A percentile compares a stretch with the other conserved stretches of the same genome.
phyloP scores from a whole-genome alignment of 2,797 vertebrate genomes.

The Poeciliopsis infans region DNA sequence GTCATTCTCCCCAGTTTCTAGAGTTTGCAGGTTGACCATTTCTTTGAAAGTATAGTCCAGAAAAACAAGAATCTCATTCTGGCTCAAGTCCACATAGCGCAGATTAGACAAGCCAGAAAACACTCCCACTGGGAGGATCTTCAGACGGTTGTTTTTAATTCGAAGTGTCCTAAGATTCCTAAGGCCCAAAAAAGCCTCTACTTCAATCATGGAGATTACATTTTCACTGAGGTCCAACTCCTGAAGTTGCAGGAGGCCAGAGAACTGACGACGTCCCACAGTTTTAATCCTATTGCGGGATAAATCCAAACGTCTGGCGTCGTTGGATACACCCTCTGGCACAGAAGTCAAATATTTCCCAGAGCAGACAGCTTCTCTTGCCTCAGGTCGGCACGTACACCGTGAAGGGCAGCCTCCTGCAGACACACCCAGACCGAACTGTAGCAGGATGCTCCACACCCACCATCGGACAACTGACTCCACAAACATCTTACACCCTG shows the following conservation, averaged over 20 bases:
- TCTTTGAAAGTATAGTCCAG: conserved; percentile 89
- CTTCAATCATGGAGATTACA: conserved; percentile 85
- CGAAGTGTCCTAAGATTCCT: conserved; percentile 82
- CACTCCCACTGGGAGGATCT: conserved; percentile 86
- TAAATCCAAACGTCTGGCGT: conserved; percentile 84
- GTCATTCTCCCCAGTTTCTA: conserved; percentile 88
- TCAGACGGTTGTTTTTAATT: conserved; percentile 85
- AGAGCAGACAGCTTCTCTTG: conserved; percentile 84
- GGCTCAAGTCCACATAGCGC: conserved; percentile 84
- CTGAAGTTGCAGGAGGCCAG: conserved; percentile 80
- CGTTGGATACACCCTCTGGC: conserved; percentile 82
- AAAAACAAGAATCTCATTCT: conserved; percentile 91
- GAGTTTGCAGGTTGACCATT: conserved; percentile 79
- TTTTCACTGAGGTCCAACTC: conserved; percentile 90
- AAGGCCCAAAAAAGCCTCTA: conserved; percentile 87
- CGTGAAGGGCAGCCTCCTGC: conserved; percentile 78
- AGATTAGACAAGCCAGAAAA: conserved; percentile 85
- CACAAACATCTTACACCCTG: conserved; percentile 81
- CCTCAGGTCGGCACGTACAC: conserved; percentile 82
- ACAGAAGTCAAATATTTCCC: conserved; percentile 82
- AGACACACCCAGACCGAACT: conserved; percentile 66
- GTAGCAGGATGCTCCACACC: conserved; percentile 74
- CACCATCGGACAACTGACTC: conserved; percentile 77
- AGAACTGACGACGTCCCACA: conserved; percentile 85
- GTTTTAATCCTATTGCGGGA: conserved; percentile 87